Evolutionary conservation across 2,797 vertebrate species (phyloP).

Genomic region (Poeciliopsis turneri): DNA sequence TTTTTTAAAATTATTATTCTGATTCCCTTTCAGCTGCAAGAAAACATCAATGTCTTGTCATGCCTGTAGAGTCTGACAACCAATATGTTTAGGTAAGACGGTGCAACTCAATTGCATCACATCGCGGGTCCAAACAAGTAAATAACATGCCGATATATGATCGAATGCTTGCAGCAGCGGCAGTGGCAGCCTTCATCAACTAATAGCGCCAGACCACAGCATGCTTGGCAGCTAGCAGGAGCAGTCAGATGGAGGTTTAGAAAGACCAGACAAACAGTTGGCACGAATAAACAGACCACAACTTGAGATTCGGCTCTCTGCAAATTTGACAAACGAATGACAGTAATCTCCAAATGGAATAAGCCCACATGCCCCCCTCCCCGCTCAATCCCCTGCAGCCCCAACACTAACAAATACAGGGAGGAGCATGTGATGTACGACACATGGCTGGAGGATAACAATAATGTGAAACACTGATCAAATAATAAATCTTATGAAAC

Average conservation of each 20-base stretch:
- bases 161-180: slow-evolving; percentile 69
- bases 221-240: slow-evolving; percentile 70
- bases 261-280: slow-evolving; percentile 74
- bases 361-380: slow-evolving; percentile 17
- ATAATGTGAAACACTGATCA: slow-evolving; percentile 43
- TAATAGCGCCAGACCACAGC: slow-evolving; percentile 69
- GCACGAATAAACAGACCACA: slow-evolving; percentile 64
- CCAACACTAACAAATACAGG: slow-evolving; percentile 26
- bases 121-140: slow-evolving; percentile 57
- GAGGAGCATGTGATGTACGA: slow-evolving; percentile 56
- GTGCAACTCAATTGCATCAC: slow-evolving; percentile 42
- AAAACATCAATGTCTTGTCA: slow-evolving; percentile 32
- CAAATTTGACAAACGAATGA: slow-evolving; percentile 65
- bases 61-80: slow-evolving; percentile 41
- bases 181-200: slow-evolving; percentile 68
- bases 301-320: slow-evolving; percentile 58
- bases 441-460: slow-evolving; percentile 47
- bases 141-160: slow-evolving; percentile 67
- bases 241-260: slow-evolving; percentile 77
- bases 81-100: slow-evolving; percentile 23
- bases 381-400: neutral
- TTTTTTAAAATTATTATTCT: neutral
- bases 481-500: slow-evolving; percentile 58
- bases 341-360: slow-evolving; percentile 66
- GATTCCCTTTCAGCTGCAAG: slow-evolving; percentile 10